Conservation (phyloP, 1,140 invertebrate genomes). For the Aphaenogaster ashmeadi region DNA sequence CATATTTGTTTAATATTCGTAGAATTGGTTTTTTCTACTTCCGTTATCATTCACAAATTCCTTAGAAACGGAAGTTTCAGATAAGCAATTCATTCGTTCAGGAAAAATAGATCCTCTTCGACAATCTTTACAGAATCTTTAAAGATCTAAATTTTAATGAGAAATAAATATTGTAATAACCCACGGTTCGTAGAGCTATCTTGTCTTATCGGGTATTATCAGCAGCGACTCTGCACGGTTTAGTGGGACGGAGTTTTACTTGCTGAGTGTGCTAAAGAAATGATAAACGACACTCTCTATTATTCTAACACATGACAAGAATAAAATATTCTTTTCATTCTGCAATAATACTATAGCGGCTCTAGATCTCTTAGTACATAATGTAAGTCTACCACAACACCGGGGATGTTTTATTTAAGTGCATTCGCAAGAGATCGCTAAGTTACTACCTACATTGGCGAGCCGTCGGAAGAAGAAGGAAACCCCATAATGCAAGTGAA, state of each 20-base stretch:
- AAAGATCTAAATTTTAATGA: not conserved
- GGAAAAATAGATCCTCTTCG: not conserved
- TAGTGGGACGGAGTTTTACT: not conserved
- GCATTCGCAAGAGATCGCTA: slow-evolving; percentile 28
- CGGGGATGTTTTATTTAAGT: slow-evolving; percentile 62
- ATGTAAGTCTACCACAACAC: slow-evolving; percentile 25
- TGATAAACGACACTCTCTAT: not conserved
- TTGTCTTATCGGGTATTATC: not conserved
- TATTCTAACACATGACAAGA: slow-evolving; percentile 1
- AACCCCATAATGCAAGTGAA: not conserved
- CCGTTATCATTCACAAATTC: too few relatives aligned
- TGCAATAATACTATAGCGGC: not conserved
- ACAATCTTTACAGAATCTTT: not conserved
- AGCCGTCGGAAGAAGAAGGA: slow-evolving; percentile 11
- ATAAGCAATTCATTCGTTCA: not conserved
- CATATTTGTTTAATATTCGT: not conserved
- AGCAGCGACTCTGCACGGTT: not conserved
- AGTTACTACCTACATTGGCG: slow-evolving; percentile 55
- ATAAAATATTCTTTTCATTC: slow-evolving; percentile 39
- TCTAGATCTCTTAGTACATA: slow-evolving; percentile 35
- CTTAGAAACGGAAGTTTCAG: not conserved
- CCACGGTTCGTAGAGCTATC: not conserved
- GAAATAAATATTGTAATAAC: not conserved
- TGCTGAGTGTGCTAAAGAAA: not conserved
- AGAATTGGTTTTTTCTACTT: not conserved